phyloP scores from a whole-genome alignment of 2,797 vertebrate genomes.

The Paedocypris micromegethes region DNA sequence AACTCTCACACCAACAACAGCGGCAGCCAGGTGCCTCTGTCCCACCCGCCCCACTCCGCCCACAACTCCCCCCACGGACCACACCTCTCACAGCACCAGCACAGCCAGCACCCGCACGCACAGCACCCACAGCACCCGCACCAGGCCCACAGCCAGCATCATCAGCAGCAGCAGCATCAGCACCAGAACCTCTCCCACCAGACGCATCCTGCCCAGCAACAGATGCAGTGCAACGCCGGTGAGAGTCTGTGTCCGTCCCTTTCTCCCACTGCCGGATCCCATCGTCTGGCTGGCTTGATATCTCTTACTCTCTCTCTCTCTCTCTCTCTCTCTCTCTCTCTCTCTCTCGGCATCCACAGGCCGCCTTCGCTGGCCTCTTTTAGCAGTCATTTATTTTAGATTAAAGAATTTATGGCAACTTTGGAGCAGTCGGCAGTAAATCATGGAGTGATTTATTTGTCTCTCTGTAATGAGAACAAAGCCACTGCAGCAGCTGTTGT shows the following conservation, averaged over 20 bases:
- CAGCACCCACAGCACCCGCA: slow-evolving; percentile 70
- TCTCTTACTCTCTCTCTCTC: background rate
- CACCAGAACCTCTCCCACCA: slow-evolving; percentile 80
- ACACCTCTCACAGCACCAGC: slow-evolving; percentile 57
- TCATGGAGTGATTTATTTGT: slow-evolving; percentile 57
- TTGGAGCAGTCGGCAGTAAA: slow-evolving; percentile 51
- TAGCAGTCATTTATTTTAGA: slow-evolving; percentile 44
- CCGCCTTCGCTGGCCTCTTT: slow-evolving; percentile 34
- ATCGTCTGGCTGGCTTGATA: background rate
- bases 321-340: background rate
- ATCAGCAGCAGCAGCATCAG: slow-evolving; percentile 72
- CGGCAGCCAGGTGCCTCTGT: slow-evolving; percentile 78
- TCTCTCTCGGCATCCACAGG: slow-evolving; percentile 2
- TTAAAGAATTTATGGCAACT: slow-evolving; percentile 46
- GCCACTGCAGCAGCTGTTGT: slow-evolving; percentile 52
- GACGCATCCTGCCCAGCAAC: slow-evolving; percentile 76
- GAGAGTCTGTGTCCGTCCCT: slow-evolving; percentile 55
- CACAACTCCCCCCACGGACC: slow-evolving; percentile 56
- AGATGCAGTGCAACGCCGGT: slow-evolving; percentile 85
- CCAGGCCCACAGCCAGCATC: slow-evolving; percentile 56
- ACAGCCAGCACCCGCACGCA: slow-evolving; percentile 64
- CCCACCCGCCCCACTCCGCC: slow-evolving; percentile 73
- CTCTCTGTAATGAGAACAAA: slow-evolving; percentile 66
- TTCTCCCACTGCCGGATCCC: no score
- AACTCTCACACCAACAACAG: slow-evolving; percentile 80